phyloP scores from a whole-genome alignment of 2,888 invertebrate species.

The Cosmorhoe ocellata region DNA sequence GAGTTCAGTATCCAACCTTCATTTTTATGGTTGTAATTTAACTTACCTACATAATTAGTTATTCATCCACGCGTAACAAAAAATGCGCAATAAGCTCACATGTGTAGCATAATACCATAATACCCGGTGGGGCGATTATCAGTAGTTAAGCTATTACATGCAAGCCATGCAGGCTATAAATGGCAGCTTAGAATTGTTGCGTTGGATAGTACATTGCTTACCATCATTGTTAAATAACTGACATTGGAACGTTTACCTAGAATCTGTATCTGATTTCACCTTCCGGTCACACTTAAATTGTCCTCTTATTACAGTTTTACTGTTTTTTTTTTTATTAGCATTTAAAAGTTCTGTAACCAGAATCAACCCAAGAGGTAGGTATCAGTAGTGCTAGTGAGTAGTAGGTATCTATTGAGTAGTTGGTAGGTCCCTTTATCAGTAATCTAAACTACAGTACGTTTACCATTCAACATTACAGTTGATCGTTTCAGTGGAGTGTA shows the following conservation, averaged over 20 bases:
- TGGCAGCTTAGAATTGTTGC: slow-evolving; percentile 47
- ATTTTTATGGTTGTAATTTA: slow-evolving; percentile 33
- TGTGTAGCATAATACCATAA: slow-evolving; percentile 29
- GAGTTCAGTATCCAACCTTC: slow-evolving; percentile 29
- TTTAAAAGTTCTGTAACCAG: too few species aligned
- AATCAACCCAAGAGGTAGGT: too few species aligned
- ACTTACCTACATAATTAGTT: slow-evolving; percentile 33
- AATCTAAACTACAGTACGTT: not conserved
- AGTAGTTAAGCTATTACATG: slow-evolving; percentile 48
- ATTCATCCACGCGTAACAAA: slow-evolving; percentile 41
- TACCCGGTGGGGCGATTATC: slow-evolving; percentile 45
- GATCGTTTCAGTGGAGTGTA: slow-evolving; percentile 26
- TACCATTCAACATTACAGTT: not conserved
- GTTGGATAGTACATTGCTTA: slow-evolving; percentile 34
- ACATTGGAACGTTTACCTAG: slow-evolving; percentile 40
- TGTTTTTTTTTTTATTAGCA: too few species aligned
- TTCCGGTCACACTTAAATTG: slow-evolving; percentile 20
- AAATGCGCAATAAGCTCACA: slow-evolving; percentile 41
- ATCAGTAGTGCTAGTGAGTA: too few species aligned
- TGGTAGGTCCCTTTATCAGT: not conserved
- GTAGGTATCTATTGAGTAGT: too few species aligned
- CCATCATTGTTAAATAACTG: slow-evolving; percentile 44
- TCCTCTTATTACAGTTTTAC: not conserved
- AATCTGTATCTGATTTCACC: slow-evolving; percentile 31
- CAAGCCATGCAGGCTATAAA: slow-evolving; percentile 58